phyloP scores from a whole-genome alignment of 37 sponge, comb jelly and placozoan species.

The Hexactinellida sp. region DNA sequence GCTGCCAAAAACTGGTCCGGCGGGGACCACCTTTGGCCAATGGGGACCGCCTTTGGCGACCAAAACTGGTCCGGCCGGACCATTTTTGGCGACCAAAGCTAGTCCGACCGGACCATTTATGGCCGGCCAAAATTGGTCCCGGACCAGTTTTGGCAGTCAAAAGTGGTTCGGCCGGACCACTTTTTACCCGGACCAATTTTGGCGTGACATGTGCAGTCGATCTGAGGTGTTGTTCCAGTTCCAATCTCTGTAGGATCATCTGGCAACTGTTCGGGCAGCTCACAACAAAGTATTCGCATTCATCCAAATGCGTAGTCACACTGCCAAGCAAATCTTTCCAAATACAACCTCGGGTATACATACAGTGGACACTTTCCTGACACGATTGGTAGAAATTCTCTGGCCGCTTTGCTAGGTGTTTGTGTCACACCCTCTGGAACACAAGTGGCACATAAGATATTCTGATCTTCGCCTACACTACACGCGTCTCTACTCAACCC shows the following conservation, averaged over 20 bases:
- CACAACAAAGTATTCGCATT: slow-evolving; percentile 6
- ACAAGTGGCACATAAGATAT: neutral
- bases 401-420: neutral
- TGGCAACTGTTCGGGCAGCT: neutral
- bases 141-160: too few species aligned
- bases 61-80: too few species aligned
- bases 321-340: neutral
- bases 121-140: too few species aligned
- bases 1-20: too few species aligned
- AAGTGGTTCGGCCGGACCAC: too few species aligned
- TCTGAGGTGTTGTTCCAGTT: neutral
- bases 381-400: neutral
- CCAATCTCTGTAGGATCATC: slow-evolving; percentile 5
- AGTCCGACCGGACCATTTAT: too few species aligned
- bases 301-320: neutral
- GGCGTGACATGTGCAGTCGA: too few species aligned
- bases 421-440: neutral
- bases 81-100: too few species aligned
- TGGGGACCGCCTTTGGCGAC: too few species aligned
- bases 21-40: too few species aligned
- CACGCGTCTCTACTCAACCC: neutral
- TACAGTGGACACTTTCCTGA: neutral
- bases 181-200: too few species aligned
- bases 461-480: slow-evolving; percentile 2
- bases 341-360: neutral